These are phyloP conservation scores for Poeciliopsis infans DNA, from an alignment of 2,797 vertebrate species.

Conservation along the genomic window DNA sequence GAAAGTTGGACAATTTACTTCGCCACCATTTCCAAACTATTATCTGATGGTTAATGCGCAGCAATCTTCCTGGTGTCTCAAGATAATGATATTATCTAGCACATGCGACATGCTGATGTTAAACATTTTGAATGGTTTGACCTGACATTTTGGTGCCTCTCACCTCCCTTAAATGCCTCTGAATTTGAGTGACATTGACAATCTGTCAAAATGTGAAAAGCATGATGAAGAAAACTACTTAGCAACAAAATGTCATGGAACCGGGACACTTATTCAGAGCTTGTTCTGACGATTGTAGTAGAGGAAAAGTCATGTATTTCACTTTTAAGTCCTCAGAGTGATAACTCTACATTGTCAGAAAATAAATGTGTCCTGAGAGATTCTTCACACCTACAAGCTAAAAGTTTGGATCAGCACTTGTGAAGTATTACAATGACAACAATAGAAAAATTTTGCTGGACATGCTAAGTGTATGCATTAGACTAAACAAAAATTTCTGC, in stretches of 20 bases:
- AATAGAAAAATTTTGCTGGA: background rate
- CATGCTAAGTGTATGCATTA: slow-evolving; percentile 6
- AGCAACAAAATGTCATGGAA: background rate
- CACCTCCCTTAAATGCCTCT: background rate
- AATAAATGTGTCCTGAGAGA: slow-evolving; percentile 5
- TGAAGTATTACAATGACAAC: background rate
- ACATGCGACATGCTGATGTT: background rate
- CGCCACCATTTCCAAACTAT: slow-evolving; percentile 2
- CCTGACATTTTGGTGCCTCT: background rate
- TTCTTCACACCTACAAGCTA: background rate
- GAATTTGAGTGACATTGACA: background rate
- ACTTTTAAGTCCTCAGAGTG: background rate
- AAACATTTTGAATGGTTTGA: background rate
- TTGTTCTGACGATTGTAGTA: background rate
- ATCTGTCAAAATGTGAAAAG: background rate
- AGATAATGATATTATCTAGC: background rate
- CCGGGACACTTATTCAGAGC: background rate
- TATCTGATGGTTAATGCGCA: slow-evolving; percentile 2
- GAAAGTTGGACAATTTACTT: background rate
- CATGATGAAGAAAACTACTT: background rate
- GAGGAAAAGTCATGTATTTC: background rate
- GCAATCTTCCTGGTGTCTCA: background rate
- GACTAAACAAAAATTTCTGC: slow-evolving; percentile 17
- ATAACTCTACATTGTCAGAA: slow-evolving; percentile 1
- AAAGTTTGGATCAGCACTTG: background rate